Evolutionary conservation across 2,888 invertebrate species (phyloP).

Genomic region (Xylocampa areola): DNA sequence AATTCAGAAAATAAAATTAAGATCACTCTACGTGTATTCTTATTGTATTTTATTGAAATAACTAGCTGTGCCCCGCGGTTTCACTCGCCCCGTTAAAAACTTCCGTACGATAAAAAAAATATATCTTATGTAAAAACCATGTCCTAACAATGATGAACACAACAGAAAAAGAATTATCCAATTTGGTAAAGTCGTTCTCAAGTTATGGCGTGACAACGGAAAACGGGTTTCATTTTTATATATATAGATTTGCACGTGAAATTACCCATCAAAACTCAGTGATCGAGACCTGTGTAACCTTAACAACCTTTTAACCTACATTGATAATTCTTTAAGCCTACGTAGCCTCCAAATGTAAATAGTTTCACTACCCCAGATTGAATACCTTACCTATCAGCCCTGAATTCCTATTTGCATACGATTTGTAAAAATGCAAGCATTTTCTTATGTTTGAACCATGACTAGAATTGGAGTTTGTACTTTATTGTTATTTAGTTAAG

Average conservation of each 20-base stretch:
- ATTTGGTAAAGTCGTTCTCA: too few relatives aligned
- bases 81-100: too few relatives aligned
- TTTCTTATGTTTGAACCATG: conserved; percentile 32
- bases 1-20: conserved; percentile 18
- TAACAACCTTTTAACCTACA: conserved; percentile 3
- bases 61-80: too few relatives aligned
- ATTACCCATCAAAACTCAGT: conserved; percentile 13
- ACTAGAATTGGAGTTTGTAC: conserved; percentile 20
- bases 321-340: conserved; percentile 5
- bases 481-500: conserved; percentile 52
- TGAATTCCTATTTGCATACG: conserved; percentile 55
- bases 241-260: conserved; percentile 25
- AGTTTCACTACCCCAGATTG: conserved; percentile 46
- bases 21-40: conserved; percentile 7
- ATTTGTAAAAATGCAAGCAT: conserved; percentile 61
- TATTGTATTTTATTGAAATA: conserved; percentile 6
- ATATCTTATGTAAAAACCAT: too few relatives aligned
- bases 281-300: conserved; percentile 2
- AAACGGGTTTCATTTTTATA: too few relatives aligned
- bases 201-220: too few relatives aligned
- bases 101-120: too few relatives aligned
- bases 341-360: conserved; percentile 32
- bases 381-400: conserved; percentile 40
- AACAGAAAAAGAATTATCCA: too few relatives aligned
- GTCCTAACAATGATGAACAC: too few relatives aligned